Conservation (phyloP, 2,113 vertebrate genomes). For the Bungarus multicinctus region DNA sequence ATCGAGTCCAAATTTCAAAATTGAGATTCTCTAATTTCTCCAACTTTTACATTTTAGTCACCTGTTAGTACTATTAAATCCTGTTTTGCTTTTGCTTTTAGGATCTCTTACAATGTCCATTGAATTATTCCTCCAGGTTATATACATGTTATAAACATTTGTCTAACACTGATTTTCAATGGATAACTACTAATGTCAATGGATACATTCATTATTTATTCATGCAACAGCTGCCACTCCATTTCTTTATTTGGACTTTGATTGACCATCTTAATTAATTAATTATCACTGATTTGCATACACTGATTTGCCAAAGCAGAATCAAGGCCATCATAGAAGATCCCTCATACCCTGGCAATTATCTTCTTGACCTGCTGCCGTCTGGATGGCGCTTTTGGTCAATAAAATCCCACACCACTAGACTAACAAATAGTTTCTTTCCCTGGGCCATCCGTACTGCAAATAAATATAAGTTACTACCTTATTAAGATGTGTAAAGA, state of each 20-base stretch:
- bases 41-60: not conserved
- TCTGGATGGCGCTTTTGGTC: no score
- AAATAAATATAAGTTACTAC: no score
- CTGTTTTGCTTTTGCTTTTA: not conserved
- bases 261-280: not conserved
- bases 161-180: not conserved
- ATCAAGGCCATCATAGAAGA: no score
- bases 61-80: not conserved
- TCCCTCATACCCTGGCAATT: no score
- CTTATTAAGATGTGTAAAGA: no score
- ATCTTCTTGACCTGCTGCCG: no score
- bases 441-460: no score
- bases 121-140: not conserved
- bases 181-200: not conserved
- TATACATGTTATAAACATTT: not conserved
- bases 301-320: no score
- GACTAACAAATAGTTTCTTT: no score
- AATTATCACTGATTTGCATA: not conserved
- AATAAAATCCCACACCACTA: no score
- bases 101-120: not conserved
- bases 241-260: not conserved
- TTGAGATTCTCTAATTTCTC: not conserved
- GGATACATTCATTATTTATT: not conserved
- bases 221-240: not conserved
- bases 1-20: not conserved